These are phyloP conservation scores for Heliothis virescens DNA, from an alignment of 1,140 invertebrate species.

Conservation along the genomic window DNA sequence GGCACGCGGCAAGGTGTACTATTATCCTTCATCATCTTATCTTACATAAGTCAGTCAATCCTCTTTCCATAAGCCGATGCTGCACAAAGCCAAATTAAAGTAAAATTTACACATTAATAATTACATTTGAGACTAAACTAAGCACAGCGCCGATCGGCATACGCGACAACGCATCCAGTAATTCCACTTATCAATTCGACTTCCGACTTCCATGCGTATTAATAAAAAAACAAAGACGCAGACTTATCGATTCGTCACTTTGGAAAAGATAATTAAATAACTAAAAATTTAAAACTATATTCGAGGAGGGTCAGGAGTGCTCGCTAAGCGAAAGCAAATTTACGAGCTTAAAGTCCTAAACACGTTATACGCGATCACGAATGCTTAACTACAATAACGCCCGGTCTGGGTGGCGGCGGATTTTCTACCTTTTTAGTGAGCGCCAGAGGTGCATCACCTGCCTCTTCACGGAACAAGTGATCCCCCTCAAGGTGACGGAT, in stretches of 20 bases:
- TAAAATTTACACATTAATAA: constrained; percentile 70
- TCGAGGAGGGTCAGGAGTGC: constrained; percentile 79
- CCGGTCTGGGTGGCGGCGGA: constrained; percentile 90
- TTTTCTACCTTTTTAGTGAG: constrained; percentile 89
- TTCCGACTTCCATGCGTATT: constrained; percentile 69
- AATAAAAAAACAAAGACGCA: constrained; percentile 81
- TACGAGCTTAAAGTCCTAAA: constrained; percentile 66
- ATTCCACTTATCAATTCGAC: constrained; percentile 65
- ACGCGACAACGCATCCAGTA: constrained; percentile 72
- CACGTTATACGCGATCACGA: constrained; percentile 87
- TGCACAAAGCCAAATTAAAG: constrained; percentile 71
- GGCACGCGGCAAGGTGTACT: constrained; percentile 71
- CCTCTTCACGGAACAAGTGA: constrained; percentile 93
- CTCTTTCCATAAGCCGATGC: constrained; percentile 61
- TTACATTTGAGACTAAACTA: constrained; percentile 83
- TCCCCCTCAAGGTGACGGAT: constrained; percentile 98
- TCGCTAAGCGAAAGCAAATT: constrained; percentile 69
- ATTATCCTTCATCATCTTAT: constrained; percentile 61
- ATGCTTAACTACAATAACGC: constrained; percentile 95
- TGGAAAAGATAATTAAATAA: constrained; percentile 84
- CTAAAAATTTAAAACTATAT: constrained; percentile 83
- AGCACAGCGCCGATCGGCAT: constrained; percentile 78
- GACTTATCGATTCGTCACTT: constrained; percentile 86
- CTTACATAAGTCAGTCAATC: constrained; percentile 77
- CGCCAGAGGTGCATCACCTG: constrained; percentile 91